A percentile compares a stretch with the other conserved stretches of the same genome.
Conservation (phyloP, 92 coral and sea anemone genomes). For the Epizoanthus ramosus region DNA sequence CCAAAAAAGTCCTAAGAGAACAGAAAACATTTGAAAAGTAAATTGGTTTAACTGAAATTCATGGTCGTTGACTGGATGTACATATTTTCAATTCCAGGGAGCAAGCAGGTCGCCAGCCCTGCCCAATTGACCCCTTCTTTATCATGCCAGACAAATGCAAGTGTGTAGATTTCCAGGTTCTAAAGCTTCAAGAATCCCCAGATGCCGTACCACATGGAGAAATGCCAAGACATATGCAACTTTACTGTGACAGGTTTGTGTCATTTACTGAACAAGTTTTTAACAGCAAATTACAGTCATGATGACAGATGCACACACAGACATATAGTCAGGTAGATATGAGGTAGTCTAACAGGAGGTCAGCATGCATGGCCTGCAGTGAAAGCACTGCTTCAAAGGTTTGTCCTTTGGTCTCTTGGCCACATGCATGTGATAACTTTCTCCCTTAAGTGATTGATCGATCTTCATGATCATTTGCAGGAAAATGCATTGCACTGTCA, state of each 20-base stretch:
- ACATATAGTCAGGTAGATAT: neutral
- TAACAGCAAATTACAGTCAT: neutral
- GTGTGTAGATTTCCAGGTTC: slow-evolving; percentile 97
- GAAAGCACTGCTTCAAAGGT: no score
- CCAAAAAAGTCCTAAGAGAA: no score
- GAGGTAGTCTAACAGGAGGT: no score
- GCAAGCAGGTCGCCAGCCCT: slow-evolving; percentile 95
- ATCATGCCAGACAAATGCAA: slow-evolving; percentile 99
- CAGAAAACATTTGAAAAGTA: neutral
- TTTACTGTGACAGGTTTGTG: slow-evolving; percentile 91
- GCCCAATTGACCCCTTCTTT: slow-evolving; percentile 95
- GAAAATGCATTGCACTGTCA: no score
- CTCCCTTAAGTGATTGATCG: no score
- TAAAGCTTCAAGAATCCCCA: slow-evolving; percentile 95
- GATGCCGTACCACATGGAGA: slow-evolving; percentile 99
- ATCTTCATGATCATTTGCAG: no score
- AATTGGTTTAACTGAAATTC: neutral
- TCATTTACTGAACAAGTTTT: neutral
- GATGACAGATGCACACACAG: neutral
- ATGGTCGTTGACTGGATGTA: neutral
- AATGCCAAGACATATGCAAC: slow-evolving; percentile 99
- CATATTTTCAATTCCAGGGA: slow-evolving; percentile 57
- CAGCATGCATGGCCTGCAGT: no score
- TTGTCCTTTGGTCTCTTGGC: no score
- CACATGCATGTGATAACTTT: no score